Base-by-base conservation (phyloP, 2,888 invertebrate species). In the Melanchra persicariae region DNA sequence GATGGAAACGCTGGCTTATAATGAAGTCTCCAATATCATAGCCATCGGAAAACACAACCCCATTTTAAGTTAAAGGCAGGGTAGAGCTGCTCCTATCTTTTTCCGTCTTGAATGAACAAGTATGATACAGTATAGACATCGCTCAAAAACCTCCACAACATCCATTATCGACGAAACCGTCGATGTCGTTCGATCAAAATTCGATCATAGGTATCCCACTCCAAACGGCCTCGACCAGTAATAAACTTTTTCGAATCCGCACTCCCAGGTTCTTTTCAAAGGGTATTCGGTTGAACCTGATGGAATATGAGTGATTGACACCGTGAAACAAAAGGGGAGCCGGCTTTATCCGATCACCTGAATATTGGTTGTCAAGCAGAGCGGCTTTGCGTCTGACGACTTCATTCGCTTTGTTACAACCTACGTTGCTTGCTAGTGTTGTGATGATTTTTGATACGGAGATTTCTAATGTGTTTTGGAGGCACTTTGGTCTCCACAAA, bases 281-380 rank as follows among this genome's bases (percentile, higher is more conserved):
- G 45, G 26, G 63, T 70, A 65, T 75, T 75, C 58, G 45, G 22
- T 69, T 69, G 45, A 49, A 74, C 60, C 72, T 61, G 74, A 74
- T 75, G 70, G 75, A 58, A 77, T 82, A 80, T 77, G 73, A 75
- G 60, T 80, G 82, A 82, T 73, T 82, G 82, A 74, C 77, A 77
- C 58, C 10, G 43, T 30, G 60, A 70, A 77, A 82, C 82, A 83
- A 74, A 77, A 58, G 77, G 64, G 63, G 30, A 73, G n/a, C 57
- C 22, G 24, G 65, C 24, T 71, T 62, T 74, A 74, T 57, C 47
- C 59, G 66, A 76, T 78, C 75, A 72, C 71, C n/a, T 60, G 64
- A 70, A 76, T 74, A 81, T 83, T 77, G 78, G 52, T 61, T 72
- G 67, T 71, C 74, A 71, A 54, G 58, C 30, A 34, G 30, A 12